These are phyloP conservation scores for Achroia grisella DNA, from an alignment of 1,140 invertebrate genomes.

Conservation along the genomic window DNA sequence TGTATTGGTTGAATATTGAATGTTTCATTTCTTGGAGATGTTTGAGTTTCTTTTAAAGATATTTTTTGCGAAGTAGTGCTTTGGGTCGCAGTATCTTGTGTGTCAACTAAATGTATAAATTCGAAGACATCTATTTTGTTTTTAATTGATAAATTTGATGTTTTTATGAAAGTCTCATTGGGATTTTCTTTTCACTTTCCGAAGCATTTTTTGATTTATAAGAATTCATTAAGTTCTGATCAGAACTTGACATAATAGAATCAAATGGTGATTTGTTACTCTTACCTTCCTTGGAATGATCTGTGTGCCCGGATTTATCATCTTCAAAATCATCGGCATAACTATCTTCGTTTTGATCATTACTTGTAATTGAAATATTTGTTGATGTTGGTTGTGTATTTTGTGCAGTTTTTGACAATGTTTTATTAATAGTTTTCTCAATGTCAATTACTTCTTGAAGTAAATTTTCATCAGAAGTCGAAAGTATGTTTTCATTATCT, in stretches of 20 bases:
- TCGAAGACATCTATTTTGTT: constrained; percentile 60
- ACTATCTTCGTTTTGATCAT: constrained; percentile 29
- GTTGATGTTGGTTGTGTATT: constrained; percentile 4
- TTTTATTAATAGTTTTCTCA: constrained; percentile 40
- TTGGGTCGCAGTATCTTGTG: constrained; percentile 59
- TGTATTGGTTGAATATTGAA: constrained; percentile 44
- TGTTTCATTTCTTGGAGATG: constrained; percentile 49
- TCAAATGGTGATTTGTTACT: not conserved
- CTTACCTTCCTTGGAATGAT: no score
- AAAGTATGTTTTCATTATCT: constrained; percentile 39
- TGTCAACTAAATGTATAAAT: constrained; percentile 58
- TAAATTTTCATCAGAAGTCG: constrained; percentile 61
- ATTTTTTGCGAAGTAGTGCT: constrained; percentile 40
- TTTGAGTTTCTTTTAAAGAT: constrained; percentile 63
- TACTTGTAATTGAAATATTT: constrained; percentile 11
- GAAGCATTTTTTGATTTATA: constrained; percentile 7
- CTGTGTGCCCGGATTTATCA: constrained; percentile 31
- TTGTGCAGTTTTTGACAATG: constrained; percentile 26
- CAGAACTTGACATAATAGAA: not conserved
- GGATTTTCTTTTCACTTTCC: constrained; percentile 8
- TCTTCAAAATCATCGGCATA: constrained; percentile 69
- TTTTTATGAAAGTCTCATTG: constrained; percentile 38
- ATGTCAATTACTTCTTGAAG: constrained; percentile 58
- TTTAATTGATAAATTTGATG: constrained; percentile 52
- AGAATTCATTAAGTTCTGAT: not conserved